phyloP scores from a whole-genome alignment of 2,113 vertebrate genomes.

The Ornithorhynchus anatinus region DNA sequence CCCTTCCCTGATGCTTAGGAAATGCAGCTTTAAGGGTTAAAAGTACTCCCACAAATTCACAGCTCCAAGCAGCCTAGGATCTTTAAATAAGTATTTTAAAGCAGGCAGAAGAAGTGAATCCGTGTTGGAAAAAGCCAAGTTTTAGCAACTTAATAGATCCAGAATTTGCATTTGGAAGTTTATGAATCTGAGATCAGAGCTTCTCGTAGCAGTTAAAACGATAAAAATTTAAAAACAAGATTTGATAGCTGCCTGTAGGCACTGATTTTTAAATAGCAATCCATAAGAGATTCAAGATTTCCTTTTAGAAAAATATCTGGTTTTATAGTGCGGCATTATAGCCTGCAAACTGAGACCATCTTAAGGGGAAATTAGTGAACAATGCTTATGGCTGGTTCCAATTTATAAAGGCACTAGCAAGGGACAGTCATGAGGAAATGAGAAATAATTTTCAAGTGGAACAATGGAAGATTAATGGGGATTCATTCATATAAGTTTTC shows the following conservation, averaged over 20 bases:
- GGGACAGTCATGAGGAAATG: slow-evolving; percentile 46
- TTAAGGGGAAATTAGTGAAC: slow-evolving; percentile 12
- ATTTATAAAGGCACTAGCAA: slow-evolving; percentile 50
- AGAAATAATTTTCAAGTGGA: slow-evolving; percentile 60
- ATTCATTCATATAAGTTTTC: slow-evolving; percentile 36
- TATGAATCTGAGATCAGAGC: not conserved
- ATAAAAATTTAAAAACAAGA: too few species aligned
- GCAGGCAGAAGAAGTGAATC: not conserved
- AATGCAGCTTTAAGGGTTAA: not conserved
- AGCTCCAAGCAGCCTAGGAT: not conserved
- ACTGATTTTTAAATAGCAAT: not conserved
- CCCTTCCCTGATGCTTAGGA: not conserved
- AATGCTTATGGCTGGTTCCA: slow-evolving; percentile 45
- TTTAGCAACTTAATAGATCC: not conserved
- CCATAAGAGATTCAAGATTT: slow-evolving; percentile 5
- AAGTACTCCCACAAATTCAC: too few species aligned
- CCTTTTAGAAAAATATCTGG: not conserved
- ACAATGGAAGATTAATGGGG: slow-evolving; percentile 42
- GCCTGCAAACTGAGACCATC: slow-evolving; percentile 4
- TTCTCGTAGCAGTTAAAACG: not conserved
- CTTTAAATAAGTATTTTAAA: not conserved
- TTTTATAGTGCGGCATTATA: not conserved
- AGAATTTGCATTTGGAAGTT: not conserved
- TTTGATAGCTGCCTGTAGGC: not conserved
- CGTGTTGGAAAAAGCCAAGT: not conserved